Evolutionary conservation across 1,140 invertebrate species (phyloP), one percentile per base, ranked within the genome.

Genomic region (Whitmania pigra): DNA sequence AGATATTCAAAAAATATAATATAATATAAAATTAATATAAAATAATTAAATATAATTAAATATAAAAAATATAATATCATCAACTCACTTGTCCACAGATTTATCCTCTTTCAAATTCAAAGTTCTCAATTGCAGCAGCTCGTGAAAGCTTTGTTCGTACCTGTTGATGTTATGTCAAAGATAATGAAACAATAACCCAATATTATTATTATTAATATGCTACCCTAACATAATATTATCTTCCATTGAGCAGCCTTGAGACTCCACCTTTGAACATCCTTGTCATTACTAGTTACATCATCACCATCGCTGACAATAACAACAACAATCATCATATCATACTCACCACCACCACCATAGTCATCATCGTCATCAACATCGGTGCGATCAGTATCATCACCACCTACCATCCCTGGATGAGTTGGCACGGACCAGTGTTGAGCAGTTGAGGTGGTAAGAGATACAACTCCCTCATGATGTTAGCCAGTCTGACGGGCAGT

Each of bases 401-500:
- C 20, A 77, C 78, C 77, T 76, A 84, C 84, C 83, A 85, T 74
- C 80, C 81, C 69, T 79, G 78, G 27, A 97, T 92, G 68, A 91
- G 85, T 20, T 87, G 86, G 7, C 95, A 91, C 0, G 92, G 94
- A 1, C 92, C 91, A 87, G 92, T 94, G 72, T 87, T 84, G 2
- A 94, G 83, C 11, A 98, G 85, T 78, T 91, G 90, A 71, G 93
- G 90, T 40, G 94, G 94, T n/a, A 97, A 82, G 31, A 96, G 81
- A 63, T 92, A 90, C 77, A 98, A 94, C 83, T 98, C 94, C 81
- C 96, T 94, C 93, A 97, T 97, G 75, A 98, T 97, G 80, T 97
- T 97, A 9, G 94, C 93, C 75, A 97, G 83, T 66, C 94, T 86
- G 1, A 97, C 94, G 2, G 94, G 94, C 66, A 98, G 81, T 83